Evolutionary conservation across 2,113 vertebrate species (phyloP), one percentile per base, ranked within the genome.

Genomic region (Anas platyrhynchos): DNA sequence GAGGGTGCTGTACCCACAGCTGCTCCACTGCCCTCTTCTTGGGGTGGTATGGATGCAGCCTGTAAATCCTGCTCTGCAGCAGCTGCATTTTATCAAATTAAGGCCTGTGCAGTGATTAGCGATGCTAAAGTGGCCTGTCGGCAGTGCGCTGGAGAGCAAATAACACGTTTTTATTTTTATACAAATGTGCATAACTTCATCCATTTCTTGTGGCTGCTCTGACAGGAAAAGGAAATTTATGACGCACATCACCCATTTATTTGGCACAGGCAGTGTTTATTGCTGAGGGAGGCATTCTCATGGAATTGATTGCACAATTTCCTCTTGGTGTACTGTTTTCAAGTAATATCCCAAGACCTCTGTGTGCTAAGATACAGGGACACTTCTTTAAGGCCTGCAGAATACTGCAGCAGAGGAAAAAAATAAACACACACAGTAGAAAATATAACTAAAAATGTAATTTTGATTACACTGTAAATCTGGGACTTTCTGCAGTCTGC

Each of bases 301-400:
- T 95, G 97, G 86, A 97, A 97, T 95, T 97, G 97, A 97, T 97
- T 95, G 82, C 91, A 95, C 90, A 89, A 94, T 96, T 97, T 93
- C 91, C 96, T 93, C 86, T 86, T 94, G 93, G 89, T 93, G 88
- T 86, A 91, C 79, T 95, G 66, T 98, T 97, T 97, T 96, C 93
- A 97, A 96, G 91, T 66, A 95, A 86, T 94, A 97, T 90, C 89
- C 91, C 83, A 86, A 97, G 94, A 89, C 61, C 71, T 97, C 71
- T 92, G 89, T 96, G 88, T 59, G 61, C 92, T 96, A 72, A 93
- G 95, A 89, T 83, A 88, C 76, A 94, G 79, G 85, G 58, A 74
- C 77, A 73, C 62, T 91, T 75, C 56, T 88, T 93, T 97, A 87
- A 91, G 84, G 55, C 27, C 55, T 59, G 59, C 71, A 88, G 84